phyloP scores from a whole-genome alignment of 2,888 invertebrate genomes.

The Rhogogaster chlorosoma region DNA sequence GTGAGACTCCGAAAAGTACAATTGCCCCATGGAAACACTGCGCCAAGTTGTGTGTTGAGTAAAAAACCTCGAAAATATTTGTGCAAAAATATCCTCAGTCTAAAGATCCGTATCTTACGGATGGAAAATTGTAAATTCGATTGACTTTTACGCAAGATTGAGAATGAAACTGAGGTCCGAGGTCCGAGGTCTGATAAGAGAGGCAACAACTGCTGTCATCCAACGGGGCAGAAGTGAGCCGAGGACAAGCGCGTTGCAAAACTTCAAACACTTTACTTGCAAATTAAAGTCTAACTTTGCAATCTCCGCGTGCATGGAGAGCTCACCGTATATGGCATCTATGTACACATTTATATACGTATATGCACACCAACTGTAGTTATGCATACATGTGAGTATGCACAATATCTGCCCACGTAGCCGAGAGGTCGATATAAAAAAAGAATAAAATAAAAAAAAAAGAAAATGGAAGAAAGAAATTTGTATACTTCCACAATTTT shows the following conservation, averaged over 20 bases:
- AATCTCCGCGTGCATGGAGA: constrained; percentile 34
- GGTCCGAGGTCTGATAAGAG: constrained; percentile 50
- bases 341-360: constrained; percentile 21
- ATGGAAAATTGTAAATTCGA: constrained; percentile 24
- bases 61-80: neutral
- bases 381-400: neutral
- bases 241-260: constrained; percentile 51
- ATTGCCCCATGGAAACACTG: neutral
- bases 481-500: neutral
- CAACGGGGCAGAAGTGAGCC: constrained; percentile 49
- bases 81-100: too few relatives aligned
- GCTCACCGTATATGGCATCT: constrained; percentile 46
- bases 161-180: constrained; percentile 31
- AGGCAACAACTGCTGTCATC: constrained; percentile 47
- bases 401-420: constrained; percentile 1
- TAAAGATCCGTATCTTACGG: neutral
- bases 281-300: constrained; percentile 50
- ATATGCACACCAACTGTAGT: neutral
- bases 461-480: neutral
- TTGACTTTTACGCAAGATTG: constrained; percentile 18
- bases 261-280: constrained; percentile 51
- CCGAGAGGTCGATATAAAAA: neutral
- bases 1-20: neutral
- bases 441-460: neutral
- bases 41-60: neutral